Conservation (phyloP, 2,113 vertebrate species). For the Dasypus novemcinctus region DNA sequence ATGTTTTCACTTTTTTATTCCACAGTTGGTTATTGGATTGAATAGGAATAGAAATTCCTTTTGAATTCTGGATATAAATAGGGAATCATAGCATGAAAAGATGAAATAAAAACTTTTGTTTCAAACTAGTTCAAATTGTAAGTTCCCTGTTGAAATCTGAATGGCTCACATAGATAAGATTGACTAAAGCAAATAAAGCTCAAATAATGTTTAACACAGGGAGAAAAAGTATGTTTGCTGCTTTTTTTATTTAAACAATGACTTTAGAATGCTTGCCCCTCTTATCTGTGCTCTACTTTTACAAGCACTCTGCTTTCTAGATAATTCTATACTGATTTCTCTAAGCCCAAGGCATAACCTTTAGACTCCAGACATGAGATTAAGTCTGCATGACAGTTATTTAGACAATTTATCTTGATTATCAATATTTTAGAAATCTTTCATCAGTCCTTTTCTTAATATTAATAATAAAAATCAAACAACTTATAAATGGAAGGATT, state of each 20-base stretch:
- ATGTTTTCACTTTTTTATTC: not conserved
- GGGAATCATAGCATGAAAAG: not conserved
- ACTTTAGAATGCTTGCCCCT: not conserved
- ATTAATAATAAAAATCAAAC: constrained; percentile 18
- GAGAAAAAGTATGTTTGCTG: not conserved
- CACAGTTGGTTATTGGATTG: not conserved
- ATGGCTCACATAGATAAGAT: not conserved
- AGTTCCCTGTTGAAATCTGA: not conserved
- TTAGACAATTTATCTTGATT: not conserved
- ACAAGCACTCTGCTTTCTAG: not conserved
- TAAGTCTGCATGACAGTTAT: not conserved
- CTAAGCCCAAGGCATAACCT: not conserved
- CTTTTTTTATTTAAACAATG: not conserved
- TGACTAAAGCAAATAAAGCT: not conserved
- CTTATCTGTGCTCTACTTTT: not conserved
- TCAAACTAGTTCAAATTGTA: not conserved
- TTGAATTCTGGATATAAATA: not conserved
- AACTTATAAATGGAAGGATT: not conserved
- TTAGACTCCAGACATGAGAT: not conserved
- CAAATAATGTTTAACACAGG: not conserved
- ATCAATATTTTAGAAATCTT: not conserved
- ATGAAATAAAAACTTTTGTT: not conserved
- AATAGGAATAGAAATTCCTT: not conserved
- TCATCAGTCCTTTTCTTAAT: not conserved
- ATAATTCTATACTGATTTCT: not conserved